phyloP scores from a whole-genome alignment of 2,888 invertebrate genomes.

The Drosophila histrio region DNA sequence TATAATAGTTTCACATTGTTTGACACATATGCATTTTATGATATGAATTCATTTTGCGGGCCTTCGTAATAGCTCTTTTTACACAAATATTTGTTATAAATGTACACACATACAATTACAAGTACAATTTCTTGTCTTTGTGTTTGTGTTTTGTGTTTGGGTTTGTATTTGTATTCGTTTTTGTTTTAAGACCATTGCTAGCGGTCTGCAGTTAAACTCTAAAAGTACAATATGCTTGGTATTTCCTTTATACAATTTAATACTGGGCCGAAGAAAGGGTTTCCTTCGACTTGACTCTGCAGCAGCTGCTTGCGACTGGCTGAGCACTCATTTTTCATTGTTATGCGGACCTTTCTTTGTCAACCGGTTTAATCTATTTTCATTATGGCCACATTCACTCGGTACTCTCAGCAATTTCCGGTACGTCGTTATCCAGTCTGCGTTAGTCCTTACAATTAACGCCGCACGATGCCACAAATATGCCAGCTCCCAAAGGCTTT shows the following conservation, averaged over 20 bases:
- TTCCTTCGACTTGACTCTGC: slow-evolving; percentile 30
- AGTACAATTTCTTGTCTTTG: slow-evolving; percentile 19
- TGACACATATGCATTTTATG: slow-evolving; percentile 72
- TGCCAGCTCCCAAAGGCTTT: slow-evolving; percentile 53
- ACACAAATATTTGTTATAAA: slow-evolving; percentile 23
- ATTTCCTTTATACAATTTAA: slow-evolving; percentile 20
- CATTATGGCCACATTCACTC: slow-evolving; percentile 60
- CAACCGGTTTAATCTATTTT: slow-evolving; percentile 68
- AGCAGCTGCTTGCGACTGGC: slow-evolving; percentile 11
- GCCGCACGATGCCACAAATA: slow-evolving; percentile 46
- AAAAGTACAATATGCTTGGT: slow-evolving; percentile 58
- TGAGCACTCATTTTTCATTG: slow-evolving; percentile 46
- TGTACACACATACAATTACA: slow-evolving; percentile 29
- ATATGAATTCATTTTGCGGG: slow-evolving; percentile 64
- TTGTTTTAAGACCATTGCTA: slow-evolving; percentile 61
- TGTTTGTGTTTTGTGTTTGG: background rate
- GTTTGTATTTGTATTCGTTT: slow-evolving; percentile 10
- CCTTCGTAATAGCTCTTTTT: slow-evolving; percentile 26
- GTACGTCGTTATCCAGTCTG: slow-evolving; percentile 33
- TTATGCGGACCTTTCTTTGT: slow-evolving; percentile 37
- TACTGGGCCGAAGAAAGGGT: slow-evolving; percentile 10
- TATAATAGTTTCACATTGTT: slow-evolving; percentile 46
- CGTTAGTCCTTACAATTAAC: slow-evolving; percentile 52
- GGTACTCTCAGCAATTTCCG: slow-evolving; percentile 48
- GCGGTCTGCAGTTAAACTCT: slow-evolving; percentile 64